These are phyloP conservation scores for Zygaena filipendulae DNA, from an alignment of 2,888 invertebrate genomes.

Conservation along the genomic window DNA sequence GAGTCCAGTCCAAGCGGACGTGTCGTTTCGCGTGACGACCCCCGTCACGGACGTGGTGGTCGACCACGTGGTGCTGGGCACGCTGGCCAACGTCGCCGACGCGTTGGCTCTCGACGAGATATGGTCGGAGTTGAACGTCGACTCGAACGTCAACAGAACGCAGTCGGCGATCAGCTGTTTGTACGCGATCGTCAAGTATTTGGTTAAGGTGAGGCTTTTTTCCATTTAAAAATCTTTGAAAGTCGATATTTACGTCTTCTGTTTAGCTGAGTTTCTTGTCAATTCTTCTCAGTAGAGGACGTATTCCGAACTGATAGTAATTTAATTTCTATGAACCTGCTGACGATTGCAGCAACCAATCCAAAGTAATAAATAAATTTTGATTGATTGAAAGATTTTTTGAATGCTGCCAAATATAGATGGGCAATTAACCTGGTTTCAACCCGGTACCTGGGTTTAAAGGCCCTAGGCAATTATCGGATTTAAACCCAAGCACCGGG, in stretches of 20 bases:
- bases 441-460: too few species aligned
- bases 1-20: constrained; percentile 47
- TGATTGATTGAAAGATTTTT: too few species aligned
- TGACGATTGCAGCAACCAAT: too few species aligned
- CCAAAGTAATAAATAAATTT: too few species aligned
- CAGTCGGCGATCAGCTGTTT: constrained; percentile 60
- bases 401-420: too few species aligned
- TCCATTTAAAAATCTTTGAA: constrained; percentile 2
- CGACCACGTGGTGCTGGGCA: constrained; percentile 41
- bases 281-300: too few species aligned
- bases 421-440: too few species aligned
- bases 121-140: constrained; percentile 50
- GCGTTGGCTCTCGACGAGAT: constrained; percentile 45
- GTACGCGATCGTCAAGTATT: constrained; percentile 54
- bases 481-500: too few species aligned
- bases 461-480: too few species aligned
- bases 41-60: constrained; percentile 40
- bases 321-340: too few species aligned
- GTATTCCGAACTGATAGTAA: too few species aligned
- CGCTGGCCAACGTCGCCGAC: constrained; percentile 47
- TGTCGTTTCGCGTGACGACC: constrained; percentile 40
- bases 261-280: too few species aligned
- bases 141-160: constrained; percentile 45
- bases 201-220: constrained; percentile 42
- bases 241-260: not conserved